Percentiles rank a stretch among this genome's conserved stretches.
These are phyloP conservation scores for Nymphalis urticae DNA, from an alignment of 2,888 invertebrate genomes.

Conservation along the genomic window DNA sequence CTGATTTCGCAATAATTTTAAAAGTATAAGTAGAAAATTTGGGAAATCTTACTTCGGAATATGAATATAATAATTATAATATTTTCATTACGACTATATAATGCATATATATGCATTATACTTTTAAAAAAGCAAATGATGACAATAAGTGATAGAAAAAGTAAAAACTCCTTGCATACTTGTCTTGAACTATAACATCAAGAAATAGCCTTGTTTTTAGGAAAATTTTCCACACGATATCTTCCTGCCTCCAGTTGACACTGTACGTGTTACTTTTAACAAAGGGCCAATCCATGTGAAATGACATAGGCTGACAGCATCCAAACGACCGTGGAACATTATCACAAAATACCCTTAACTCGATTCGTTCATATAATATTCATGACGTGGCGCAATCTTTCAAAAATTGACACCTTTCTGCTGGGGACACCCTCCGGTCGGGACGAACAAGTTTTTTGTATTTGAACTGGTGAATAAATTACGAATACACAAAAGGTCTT, in stretches of 20 bases:
- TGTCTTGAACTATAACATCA: slow-evolving; percentile 21
- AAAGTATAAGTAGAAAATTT: too few species aligned
- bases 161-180: neutral
- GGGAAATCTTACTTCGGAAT: too few species aligned
- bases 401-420: slow-evolving; percentile 81
- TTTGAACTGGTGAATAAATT: slow-evolving; percentile 76
- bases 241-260: slow-evolving; percentile 61
- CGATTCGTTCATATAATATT: slow-evolving; percentile 81
- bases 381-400: slow-evolving; percentile 80
- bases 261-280: slow-evolving; percentile 78
- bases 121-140: neutral
- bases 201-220: slow-evolving; percentile 44
- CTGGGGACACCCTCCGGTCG: slow-evolving; percentile 58
- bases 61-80: too few species aligned
- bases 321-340: slow-evolving; percentile 75
- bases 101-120: too few species aligned
- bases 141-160: neutral
- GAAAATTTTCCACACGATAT: slow-evolving; percentile 66
- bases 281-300: slow-evolving; percentile 79
- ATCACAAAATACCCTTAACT: slow-evolving; percentile 80
- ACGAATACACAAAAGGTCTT: slow-evolving; percentile 60
- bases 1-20: neutral
- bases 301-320: slow-evolving; percentile 80
- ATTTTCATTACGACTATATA: too few species aligned
- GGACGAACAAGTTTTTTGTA: slow-evolving; percentile 76